phyloP scores from a whole-genome alignment of 2,888 invertebrate species.

The Seladonia tumulorum region DNA sequence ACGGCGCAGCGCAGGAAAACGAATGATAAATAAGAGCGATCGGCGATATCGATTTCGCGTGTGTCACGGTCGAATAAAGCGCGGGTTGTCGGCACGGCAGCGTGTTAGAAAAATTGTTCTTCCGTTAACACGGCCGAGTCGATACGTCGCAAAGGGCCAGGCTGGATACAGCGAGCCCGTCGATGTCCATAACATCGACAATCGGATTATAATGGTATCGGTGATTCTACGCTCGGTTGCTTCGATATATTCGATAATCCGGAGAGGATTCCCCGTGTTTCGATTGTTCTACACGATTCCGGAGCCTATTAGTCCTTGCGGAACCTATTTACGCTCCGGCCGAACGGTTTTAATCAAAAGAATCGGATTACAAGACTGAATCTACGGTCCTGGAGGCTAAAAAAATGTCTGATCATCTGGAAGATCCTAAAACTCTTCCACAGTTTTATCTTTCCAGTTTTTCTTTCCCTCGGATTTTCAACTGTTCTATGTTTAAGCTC shows the following conservation, averaged over 20 bases:
- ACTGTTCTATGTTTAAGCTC: too few species aligned
- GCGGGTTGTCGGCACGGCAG: slow-evolving; percentile 46
- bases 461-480: too few species aligned
- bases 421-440: not conserved
- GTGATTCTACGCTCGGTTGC: slow-evolving; percentile 25
- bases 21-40: slow-evolving; percentile 50
- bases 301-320: not conserved
- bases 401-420: not conserved
- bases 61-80: slow-evolving; percentile 46
- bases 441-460: too few species aligned
- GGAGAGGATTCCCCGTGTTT: slow-evolving; percentile 18
- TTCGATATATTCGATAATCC: slow-evolving; percentile 24
- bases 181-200: slow-evolving; percentile 46
- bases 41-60: slow-evolving; percentile 61
- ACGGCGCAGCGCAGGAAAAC: slow-evolving; percentile 29
- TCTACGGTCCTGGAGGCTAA: not conserved
- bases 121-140: slow-evolving; percentile 37
- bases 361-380: not conserved
- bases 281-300: slow-evolving; percentile 20
- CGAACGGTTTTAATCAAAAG: not conserved
- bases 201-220: slow-evolving; percentile 55
- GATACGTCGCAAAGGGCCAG: slow-evolving; percentile 13
- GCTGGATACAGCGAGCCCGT: slow-evolving; percentile 12
- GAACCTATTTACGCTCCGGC: not conserved
- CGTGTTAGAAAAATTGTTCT: slow-evolving; percentile 58